Evolutionary conservation across 2,113 vertebrate genomes (phyloP), one percentile per base, ranked within the genome.

Genomic region (Apaloderma vittatum): DNA sequence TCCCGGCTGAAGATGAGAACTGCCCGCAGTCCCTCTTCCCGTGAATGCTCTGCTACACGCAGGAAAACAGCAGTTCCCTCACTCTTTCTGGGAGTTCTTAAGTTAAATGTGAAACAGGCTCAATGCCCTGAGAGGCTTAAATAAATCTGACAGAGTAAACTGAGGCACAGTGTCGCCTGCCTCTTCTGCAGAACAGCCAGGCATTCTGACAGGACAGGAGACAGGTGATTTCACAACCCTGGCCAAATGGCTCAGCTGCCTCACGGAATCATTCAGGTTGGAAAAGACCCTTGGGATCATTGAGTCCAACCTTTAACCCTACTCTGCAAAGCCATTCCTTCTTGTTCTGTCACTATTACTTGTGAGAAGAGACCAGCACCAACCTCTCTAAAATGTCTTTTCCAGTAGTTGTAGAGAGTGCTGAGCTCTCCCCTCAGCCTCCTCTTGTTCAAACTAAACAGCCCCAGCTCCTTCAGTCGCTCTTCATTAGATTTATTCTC

Each of bases 1-100:
- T 40, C 40, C 40, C 1, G 5, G 36, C 61, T n/a, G 36, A 62
- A 32, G 0, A 0, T 18, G 67, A 89, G 45, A 30, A 14, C 8
- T n/a, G 16, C 24, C 40, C 74, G 40, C 26, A 70, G 3, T 18
- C 20, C 1, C 10, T 23, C 3, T 5, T 73, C 17, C 40, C 52
- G 66, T 34, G 16, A 22, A 5, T 24, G 51, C 37, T 49, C 24
- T 88, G 20, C 40, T 49, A 40, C 40, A 5, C 3, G 3, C 18
- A 49, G 66, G 63, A 49, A 36, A 49, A 48, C 21, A 6, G 26
- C 17, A 32, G 10, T 46, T 77, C 7, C 13, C 45, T 61, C 32
- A 27, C 24, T 51, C 27, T 15, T 37, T 19, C 15, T 48, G 54
- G 52, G 21, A 86, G 46, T 27, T 88, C 46, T 57, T 17, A 86